Percentiles rank a stretch among this genome's conserved stretches.
Conservation (phyloP, 2,113 vertebrate species). For the Tetrao urogallus region DNA sequence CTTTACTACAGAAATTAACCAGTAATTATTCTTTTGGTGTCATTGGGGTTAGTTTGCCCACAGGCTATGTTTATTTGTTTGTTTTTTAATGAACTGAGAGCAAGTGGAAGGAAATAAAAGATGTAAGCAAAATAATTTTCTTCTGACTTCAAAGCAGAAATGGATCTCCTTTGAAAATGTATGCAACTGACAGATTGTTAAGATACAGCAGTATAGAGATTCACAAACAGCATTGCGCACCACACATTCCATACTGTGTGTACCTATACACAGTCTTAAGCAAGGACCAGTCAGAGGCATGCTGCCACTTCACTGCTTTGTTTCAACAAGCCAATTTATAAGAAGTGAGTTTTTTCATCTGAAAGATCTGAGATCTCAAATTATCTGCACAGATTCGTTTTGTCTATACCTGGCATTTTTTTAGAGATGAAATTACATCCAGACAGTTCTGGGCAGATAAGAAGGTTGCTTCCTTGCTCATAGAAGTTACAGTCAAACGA, state of each 20-base stretch:
- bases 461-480: background rate
- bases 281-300: background rate
- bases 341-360: background rate
- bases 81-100: background rate
- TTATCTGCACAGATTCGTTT: background rate
- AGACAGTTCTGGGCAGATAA: background rate
- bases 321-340: background rate
- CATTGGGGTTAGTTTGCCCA: background rate
- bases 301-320: background rate
- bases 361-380: background rate
- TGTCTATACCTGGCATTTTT: background rate
- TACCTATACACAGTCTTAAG: background rate
- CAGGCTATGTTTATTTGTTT: background rate
- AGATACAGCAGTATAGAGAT: background rate
- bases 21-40: background rate
- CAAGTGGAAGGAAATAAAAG: background rate
- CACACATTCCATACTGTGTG: background rate
- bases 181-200: background rate
- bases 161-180: background rate
- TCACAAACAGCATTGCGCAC: background rate
- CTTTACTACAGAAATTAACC: background rate
- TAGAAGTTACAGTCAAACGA: background rate
- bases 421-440: slow-evolving; percentile 22
- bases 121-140: background rate
- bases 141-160: slow-evolving; percentile 7